Percentiles rank a stretch among this genome's conserved stretches.
Evolutionary conservation across 2,888 invertebrate genomes (phyloP).

Genomic region (Ochropleura leucogaster): DNA sequence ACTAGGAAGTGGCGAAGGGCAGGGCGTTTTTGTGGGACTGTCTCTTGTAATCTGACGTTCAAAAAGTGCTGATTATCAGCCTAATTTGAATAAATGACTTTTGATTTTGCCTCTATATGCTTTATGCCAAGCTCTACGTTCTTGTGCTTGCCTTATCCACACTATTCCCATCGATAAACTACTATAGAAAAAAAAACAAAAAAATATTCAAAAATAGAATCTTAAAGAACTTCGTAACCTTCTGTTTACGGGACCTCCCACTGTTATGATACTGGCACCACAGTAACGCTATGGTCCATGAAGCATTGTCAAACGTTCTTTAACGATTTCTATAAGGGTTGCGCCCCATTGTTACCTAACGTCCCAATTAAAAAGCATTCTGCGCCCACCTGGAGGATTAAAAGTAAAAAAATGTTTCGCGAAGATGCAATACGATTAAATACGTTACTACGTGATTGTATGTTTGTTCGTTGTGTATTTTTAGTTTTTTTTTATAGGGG

Average conservation of each 20-base stretch:
- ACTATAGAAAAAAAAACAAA: conserved; percentile 13
- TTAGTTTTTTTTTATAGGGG: neutral
- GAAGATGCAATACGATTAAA: conserved; percentile 5
- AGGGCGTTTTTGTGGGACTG: no score
- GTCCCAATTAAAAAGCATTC: conserved; percentile 86
- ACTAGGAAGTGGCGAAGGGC: no score
- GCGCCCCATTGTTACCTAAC: conserved; percentile 67
- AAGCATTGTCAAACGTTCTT: conserved; percentile 60
- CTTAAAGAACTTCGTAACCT: conserved; percentile 14
- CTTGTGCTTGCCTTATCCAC: no score
- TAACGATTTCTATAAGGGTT: conserved; percentile 70
- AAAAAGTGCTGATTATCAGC: no score
- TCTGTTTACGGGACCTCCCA: conserved; percentile 65
- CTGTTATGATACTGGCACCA: conserved; percentile 61
- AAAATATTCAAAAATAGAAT: conserved; percentile 10
- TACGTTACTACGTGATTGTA: neutral
- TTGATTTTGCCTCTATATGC: no score
- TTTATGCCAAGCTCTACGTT: no score
- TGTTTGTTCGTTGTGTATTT: conserved; percentile 20
- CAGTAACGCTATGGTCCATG: conserved; percentile 21
- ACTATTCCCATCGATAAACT: neutral
- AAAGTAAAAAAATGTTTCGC: conserved; percentile 61
- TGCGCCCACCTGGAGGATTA: conserved; percentile 80
- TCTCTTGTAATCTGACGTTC: no score
- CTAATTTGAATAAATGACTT: no score